Evolutionary conservation across 2,888 invertebrate genomes (phyloP).

Genomic region (Chloroclysta siterata): DNA sequence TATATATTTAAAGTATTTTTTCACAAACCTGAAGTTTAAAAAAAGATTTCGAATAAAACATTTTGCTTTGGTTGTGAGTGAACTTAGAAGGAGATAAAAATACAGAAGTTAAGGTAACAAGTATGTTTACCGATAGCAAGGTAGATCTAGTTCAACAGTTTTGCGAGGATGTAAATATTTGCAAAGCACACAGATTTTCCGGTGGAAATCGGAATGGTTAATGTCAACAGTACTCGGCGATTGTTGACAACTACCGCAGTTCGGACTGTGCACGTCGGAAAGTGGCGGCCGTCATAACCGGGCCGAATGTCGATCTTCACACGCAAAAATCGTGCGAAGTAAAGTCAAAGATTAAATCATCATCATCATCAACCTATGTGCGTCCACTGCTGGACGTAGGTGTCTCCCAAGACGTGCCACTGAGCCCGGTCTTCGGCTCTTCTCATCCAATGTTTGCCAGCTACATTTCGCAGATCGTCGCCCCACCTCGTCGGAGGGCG

Average conservation of each 20-base stretch:
- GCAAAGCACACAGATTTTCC: slow-evolving; percentile 19
- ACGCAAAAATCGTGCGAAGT: too few species aligned
- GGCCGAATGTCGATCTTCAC: not conserved
- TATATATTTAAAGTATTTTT: too few species aligned
- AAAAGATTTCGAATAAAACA: not conserved
- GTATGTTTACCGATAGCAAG: not conserved
- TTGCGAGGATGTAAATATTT: slow-evolving; percentile 24
- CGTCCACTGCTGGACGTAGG: too few species aligned
- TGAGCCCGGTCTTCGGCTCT: too few species aligned
- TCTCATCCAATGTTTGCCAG: too few species aligned
- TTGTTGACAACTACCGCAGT: slow-evolving; percentile 23
- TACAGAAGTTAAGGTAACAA: not conserved
- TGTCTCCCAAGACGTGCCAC: too few species aligned
- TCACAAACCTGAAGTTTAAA: too few species aligned
- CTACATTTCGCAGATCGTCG: too few species aligned
- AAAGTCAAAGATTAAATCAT: too few species aligned
- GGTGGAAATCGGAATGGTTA: slow-evolving; percentile 24
- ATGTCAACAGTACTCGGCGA: slow-evolving; percentile 20
- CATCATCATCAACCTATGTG: too few species aligned
- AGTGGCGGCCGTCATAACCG: not conserved
- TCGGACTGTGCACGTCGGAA: not conserved
- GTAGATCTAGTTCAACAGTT: slow-evolving; percentile 15
- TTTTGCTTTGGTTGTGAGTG: not conserved
- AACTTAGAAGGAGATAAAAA: not conserved
- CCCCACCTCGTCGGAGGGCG: too few species aligned